Evolutionary conservation across 1,140 invertebrate genomes (phyloP).

Genomic region (Ctenoplectra terminalis): DNA sequence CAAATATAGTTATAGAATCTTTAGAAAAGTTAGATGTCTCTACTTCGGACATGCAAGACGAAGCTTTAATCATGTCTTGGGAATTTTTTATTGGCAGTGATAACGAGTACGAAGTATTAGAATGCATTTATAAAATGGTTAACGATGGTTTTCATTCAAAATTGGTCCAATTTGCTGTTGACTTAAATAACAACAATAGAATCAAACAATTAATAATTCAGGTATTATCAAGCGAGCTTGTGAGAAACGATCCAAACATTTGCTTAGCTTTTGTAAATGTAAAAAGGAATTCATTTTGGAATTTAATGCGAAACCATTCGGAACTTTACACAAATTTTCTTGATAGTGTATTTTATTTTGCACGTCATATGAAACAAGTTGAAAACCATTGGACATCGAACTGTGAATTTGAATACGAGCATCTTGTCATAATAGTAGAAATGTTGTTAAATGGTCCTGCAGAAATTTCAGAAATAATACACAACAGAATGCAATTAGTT

Average conservation of each 20-base stretch:
- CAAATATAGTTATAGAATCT: conserved; percentile 70
- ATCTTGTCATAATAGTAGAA: conserved; percentile 81
- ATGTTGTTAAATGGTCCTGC: conserved; percentile 67
- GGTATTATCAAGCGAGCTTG: conserved; percentile 80
- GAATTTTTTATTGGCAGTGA: conserved; percentile 71
- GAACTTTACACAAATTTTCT: conserved; percentile 82
- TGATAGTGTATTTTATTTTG: conserved; percentile 84
- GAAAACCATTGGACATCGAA: conserved; percentile 77
- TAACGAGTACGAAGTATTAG: conserved; percentile 67
- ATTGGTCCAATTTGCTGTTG: conserved; percentile 65
- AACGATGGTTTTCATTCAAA: conserved; percentile 69
- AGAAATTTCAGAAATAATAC: conserved; percentile 58
- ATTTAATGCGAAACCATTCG: conserved; percentile 79
- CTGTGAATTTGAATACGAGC: conserved; percentile 81
- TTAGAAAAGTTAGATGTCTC: conserved; percentile 68
- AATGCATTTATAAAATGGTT: conserved; percentile 75
- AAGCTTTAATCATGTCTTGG: conserved; percentile 77
- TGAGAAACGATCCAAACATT: conserved; percentile 79
- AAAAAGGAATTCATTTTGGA: conserved; percentile 77
- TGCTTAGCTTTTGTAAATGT: conserved; percentile 80
- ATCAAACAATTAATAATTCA: conserved; percentile 81
- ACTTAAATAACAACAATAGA: conserved; percentile 68
- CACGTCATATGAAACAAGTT: conserved; percentile 77
- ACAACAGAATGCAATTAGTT: conserved; percentile 70
- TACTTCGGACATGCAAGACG: conserved; percentile 67